Conservation (phyloP, 2,113 vertebrate species). For the Osmerus eperlanus region DNA sequence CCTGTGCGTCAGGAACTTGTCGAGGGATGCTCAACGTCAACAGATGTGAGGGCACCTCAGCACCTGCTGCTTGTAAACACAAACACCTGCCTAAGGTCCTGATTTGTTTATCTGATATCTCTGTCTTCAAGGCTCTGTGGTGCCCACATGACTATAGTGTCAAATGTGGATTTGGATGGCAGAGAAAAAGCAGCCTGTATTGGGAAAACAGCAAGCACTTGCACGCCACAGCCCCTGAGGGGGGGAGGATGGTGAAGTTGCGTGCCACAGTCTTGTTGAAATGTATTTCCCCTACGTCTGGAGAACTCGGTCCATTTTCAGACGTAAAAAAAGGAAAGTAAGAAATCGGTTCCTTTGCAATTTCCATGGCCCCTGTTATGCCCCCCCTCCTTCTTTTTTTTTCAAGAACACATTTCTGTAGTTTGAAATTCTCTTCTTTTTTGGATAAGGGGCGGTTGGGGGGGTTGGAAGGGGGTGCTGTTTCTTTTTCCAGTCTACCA, state of each 20-base stretch:
- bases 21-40: slow-evolving; percentile 23
- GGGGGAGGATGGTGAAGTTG: slow-evolving; percentile 67
- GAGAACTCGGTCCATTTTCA: slow-evolving; percentile 70
- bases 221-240: slow-evolving; percentile 70
- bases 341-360: slow-evolving; percentile 61
- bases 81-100: slow-evolving; percentile 17
- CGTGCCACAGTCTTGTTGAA: slow-evolving; percentile 75
- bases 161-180: slow-evolving; percentile 70
- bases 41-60: not conserved
- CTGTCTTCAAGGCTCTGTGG: slow-evolving; percentile 36
- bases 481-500: slow-evolving; percentile 72
- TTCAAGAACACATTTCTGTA: slow-evolving; percentile 56
- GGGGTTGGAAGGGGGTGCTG: slow-evolving; percentile 36
- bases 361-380: slow-evolving; percentile 61
- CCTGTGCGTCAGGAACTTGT: not conserved
- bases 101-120: slow-evolving; percentile 45
- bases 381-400: slow-evolving; percentile 32
- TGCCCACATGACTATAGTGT: slow-evolving; percentile 63
- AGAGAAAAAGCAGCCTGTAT: slow-evolving; percentile 67
- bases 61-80: slow-evolving; percentile 32
- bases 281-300: slow-evolving; percentile 70
- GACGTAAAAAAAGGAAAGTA: slow-evolving; percentile 37
- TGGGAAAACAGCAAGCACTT: slow-evolving; percentile 68
- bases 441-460: slow-evolving; percentile 37
- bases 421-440: slow-evolving; percentile 58